Conservation (phyloP, 2,888 invertebrate species). For the Branchipolynoe longqiensis region DNA sequence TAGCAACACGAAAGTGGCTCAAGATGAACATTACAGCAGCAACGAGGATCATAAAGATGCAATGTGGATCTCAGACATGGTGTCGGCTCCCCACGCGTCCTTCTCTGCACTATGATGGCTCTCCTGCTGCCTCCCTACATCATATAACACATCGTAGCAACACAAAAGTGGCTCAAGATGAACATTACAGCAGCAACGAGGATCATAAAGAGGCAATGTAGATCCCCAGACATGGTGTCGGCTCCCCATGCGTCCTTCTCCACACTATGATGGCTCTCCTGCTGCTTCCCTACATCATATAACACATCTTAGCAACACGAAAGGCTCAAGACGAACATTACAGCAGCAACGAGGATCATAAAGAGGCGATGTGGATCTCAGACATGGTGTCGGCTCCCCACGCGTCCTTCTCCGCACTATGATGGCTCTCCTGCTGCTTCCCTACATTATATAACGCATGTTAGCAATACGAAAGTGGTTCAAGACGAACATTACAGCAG, state of each 20-base stretch:
- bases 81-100: too few relatives aligned
- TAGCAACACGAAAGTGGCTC: too few relatives aligned
- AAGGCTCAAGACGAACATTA: not conserved
- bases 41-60: too few relatives aligned
- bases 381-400: slow-evolving; percentile 77
- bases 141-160: too few relatives aligned
- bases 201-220: too few relatives aligned
- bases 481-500: not conserved
- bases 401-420: slow-evolving; percentile 73
- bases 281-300: slow-evolving; percentile 14
- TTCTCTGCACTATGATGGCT: too few relatives aligned
- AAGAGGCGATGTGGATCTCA: slow-evolving; percentile 89
- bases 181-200: too few relatives aligned
- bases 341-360: too few relatives aligned
- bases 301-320: not conserved
- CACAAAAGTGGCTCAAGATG: too few relatives aligned
- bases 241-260: slow-evolving; percentile 77
- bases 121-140: too few relatives aligned
- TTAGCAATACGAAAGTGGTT: not conserved
- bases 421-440: slow-evolving; percentile 62
- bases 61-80: too few relatives aligned
- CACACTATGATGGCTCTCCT: slow-evolving; percentile 68
- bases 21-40: too few relatives aligned
- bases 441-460: slow-evolving; percentile 7
- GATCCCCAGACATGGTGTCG: slow-evolving; percentile 84